A percentile compares a stretch with the other conserved stretches of the same genome.
Evolutionary conservation across 2,797 vertebrate species (phyloP).

Genomic region (Gallinago stenura): DNA sequence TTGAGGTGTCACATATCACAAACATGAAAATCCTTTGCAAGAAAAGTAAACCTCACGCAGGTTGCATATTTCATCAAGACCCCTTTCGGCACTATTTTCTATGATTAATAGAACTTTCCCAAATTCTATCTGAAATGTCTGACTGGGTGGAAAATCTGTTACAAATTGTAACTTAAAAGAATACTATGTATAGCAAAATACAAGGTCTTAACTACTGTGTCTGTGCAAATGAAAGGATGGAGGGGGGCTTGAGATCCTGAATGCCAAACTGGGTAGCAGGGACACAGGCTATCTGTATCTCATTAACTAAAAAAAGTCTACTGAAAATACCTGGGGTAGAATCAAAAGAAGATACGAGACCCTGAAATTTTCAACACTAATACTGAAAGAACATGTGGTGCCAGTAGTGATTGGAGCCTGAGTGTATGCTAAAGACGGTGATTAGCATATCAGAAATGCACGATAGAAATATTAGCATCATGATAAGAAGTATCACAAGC

Average conservation of each 20-base stretch:
- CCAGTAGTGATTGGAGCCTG: neutral
- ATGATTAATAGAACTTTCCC: neutral
- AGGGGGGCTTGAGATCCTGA: neutral
- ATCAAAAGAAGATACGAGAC: neutral
- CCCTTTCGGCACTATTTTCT: neutral
- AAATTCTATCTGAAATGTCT: neutral
- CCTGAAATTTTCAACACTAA: neutral
- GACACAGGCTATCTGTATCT: neutral
- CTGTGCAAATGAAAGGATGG: neutral
- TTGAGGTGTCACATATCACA: neutral
- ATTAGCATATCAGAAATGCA: neutral
- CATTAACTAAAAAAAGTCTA: neutral
- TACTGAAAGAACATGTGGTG: neutral
- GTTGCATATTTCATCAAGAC: neutral
- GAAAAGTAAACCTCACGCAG: neutral
- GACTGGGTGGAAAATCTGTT: neutral
- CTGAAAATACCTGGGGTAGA: neutral
- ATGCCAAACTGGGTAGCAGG: neutral
- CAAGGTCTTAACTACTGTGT: neutral
- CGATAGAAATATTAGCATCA: accelerated
- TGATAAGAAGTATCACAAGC: neutral
- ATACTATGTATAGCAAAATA: neutral
- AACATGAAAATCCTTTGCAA: neutral
- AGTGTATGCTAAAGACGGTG: neutral
- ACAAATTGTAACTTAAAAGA: neutral